Conservation (phyloP, 2,797 vertebrate species). For the Antennarius maculatus region DNA sequence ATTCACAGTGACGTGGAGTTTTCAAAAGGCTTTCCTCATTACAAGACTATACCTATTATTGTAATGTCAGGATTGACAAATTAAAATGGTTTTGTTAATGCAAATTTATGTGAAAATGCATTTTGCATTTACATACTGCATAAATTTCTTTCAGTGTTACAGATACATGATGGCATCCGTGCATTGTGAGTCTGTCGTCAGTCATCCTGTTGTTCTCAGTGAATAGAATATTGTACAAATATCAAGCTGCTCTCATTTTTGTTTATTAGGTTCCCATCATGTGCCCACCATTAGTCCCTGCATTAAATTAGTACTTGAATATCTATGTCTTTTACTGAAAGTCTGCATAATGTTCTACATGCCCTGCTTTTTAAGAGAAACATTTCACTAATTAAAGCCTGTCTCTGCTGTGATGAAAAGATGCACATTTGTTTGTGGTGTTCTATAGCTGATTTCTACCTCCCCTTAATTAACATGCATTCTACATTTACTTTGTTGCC, state of each 20-base stretch:
- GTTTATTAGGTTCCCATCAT: conserved; percentile 5
- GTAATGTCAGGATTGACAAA: conserved; percentile 8
- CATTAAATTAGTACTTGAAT: conserved; percentile 11
- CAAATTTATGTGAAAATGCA: not conserved
- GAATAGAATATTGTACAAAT: conserved; percentile 13
- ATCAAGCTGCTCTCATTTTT: conserved; percentile 5
- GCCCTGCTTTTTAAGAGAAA: not conserved
- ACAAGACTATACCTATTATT: not conserved
- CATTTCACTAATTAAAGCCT: not conserved
- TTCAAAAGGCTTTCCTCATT: not conserved
- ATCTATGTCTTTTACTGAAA: conserved; percentile 7
- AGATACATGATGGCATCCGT: not conserved
- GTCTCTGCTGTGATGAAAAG: not conserved
- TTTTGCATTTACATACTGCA: not conserved
- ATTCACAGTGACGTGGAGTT: not conserved
- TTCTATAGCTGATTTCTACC: not conserved
- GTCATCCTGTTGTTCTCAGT: conserved; percentile 2
- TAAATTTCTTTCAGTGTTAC: not conserved
- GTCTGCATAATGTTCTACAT: not conserved
- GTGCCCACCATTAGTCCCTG: not conserved
- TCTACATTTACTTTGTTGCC: not conserved
- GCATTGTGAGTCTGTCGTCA: not conserved
- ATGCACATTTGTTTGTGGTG: conserved; percentile 2
- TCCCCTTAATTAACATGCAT: not conserved
- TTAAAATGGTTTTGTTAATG: not conserved